Base-by-base conservation (phyloP, 2,888 invertebrate species). In the Pyralis farinalis region DNA sequence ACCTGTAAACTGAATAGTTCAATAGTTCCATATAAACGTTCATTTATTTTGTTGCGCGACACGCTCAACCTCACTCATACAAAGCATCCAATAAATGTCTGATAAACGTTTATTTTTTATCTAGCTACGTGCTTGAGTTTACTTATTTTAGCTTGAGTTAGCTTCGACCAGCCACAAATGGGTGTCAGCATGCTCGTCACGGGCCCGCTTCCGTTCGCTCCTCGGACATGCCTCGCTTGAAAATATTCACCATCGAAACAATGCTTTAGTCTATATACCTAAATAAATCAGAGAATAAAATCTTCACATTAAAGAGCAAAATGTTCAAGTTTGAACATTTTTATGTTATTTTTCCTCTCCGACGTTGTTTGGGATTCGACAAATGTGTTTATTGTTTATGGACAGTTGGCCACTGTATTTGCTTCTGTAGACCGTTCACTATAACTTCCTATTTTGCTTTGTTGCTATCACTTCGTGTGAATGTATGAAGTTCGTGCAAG, bases 151-250 rank as follows among this genome's bases (percentile, higher is more conserved):
- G 22, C 28, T 29, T 12, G 11, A 20, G n/a, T 8, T 16, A 29
- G 10, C n/a, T 8, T 28, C 29, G 28, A 20, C n/a, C n/a, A 20
- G n/a, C 20, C 20, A 51, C 57, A 55, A 56, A 58, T 44, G 46
- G 56, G 51, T 58, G 69, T 67, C 60, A 63, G 65, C 85, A 80
- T 83, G 71, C 78, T 53, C 66, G 69, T 68, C 85, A 79, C 72
- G 71, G 53, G 47, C 52, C 54, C 55, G 66, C 78, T 84, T 86
- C 86, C 87, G 82, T 74, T 79, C 63, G 52, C 56, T 59, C 68
- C 58, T 63, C 70, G 71, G 73, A 75, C 84, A 79, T 79, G 79
- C 64, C 55, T n/a, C n/a, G n/a, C n/a, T 72, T 85, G 68, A 75
- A 78, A 76, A 80, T 76, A 81, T 78, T 76, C 70, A 71, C 65